A percentile compares a stretch with the other conserved stretches of the same genome.
Evolutionary conservation across 2,113 vertebrate species (phyloP).

Genomic region (Chaetops frenatus): DNA sequence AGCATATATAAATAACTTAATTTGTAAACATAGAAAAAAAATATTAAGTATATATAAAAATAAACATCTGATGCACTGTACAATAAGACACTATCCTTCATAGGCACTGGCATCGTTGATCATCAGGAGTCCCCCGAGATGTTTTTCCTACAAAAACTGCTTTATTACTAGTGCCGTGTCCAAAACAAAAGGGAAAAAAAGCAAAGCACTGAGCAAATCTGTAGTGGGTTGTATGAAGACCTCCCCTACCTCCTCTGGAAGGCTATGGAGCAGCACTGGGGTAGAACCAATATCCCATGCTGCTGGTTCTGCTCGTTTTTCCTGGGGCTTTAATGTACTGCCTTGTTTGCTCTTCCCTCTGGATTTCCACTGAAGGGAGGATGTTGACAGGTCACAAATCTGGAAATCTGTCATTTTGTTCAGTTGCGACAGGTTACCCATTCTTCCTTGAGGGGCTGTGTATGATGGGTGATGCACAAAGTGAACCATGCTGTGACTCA

Average conservation of each 20-base stretch:
- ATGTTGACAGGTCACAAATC: neutral
- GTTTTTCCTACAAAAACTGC: constrained; percentile 44
- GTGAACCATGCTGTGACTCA: neutral
- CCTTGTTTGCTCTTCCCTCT: neutral
- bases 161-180: constrained; percentile 48
- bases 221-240: neutral
- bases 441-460: neutral
- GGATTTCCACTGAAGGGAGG: neutral
- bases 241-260: neutral
- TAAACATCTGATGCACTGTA: constrained; percentile 67
- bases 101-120: constrained; percentile 22
- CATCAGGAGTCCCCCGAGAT: constrained; percentile 36
- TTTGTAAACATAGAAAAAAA: constrained; percentile 68
- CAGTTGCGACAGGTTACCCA: neutral
- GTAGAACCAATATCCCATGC: neutral
- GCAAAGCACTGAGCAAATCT: neutral
- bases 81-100: constrained; percentile 64
- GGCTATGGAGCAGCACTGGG: neutral
- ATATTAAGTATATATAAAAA: constrained; percentile 69
- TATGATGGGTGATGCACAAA: neutral
- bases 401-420: neutral
- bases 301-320: neutral
- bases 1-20: constrained; percentile 75
- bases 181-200: constrained; percentile 10
- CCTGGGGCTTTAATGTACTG: neutral